Conservation (phyloP, 1,140 invertebrate species). For the Euglossa dilemma region DNA sequence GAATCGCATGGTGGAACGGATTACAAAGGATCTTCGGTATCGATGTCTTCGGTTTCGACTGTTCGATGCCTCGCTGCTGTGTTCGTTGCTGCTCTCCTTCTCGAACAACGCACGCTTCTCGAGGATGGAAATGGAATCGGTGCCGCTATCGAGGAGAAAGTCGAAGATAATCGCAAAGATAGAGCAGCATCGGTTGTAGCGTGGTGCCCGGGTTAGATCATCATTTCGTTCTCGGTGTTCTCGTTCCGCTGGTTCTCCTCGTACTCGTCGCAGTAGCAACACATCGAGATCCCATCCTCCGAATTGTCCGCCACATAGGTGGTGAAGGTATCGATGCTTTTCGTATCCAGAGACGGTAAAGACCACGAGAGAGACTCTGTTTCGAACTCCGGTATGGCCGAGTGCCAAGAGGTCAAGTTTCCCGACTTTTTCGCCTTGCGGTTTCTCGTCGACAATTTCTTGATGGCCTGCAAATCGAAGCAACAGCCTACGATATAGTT, state of each 20-base stretch:
- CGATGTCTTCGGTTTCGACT: background rate
- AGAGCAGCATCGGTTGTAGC: background rate
- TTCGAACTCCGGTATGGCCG: slow-evolving; percentile 70
- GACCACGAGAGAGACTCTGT: slow-evolving; percentile 75
- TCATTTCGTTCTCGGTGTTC: slow-evolving; percentile 80
- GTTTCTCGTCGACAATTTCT: slow-evolving; percentile 72
- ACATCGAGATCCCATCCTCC: slow-evolving; percentile 71
- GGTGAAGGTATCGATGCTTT: slow-evolving; percentile 78
- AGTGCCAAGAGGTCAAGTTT: slow-evolving; percentile 63
- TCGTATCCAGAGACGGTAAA: slow-evolving; percentile 74
- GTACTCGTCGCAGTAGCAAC: slow-evolving; percentile 77
- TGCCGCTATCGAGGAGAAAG: background rate
- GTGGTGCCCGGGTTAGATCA: slow-evolving; percentile 68
- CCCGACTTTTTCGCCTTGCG: slow-evolving; percentile 66
- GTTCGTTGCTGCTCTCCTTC: background rate
- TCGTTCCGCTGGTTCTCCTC: slow-evolving; percentile 80
- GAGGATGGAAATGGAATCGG: background rate
- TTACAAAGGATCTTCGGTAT: background rate
- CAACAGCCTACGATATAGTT: background rate
- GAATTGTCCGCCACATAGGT: slow-evolving; percentile 75
- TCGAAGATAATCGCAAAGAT: background rate
- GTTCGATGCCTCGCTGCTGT: background rate
- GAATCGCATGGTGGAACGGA: slow-evolving; percentile 46
- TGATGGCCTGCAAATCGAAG: slow-evolving; percentile 69
- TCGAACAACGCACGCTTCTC: too few relatives aligned